Conservation (phyloP, 2,797 vertebrate species). For the Babyrousa celebensis region DNA sequence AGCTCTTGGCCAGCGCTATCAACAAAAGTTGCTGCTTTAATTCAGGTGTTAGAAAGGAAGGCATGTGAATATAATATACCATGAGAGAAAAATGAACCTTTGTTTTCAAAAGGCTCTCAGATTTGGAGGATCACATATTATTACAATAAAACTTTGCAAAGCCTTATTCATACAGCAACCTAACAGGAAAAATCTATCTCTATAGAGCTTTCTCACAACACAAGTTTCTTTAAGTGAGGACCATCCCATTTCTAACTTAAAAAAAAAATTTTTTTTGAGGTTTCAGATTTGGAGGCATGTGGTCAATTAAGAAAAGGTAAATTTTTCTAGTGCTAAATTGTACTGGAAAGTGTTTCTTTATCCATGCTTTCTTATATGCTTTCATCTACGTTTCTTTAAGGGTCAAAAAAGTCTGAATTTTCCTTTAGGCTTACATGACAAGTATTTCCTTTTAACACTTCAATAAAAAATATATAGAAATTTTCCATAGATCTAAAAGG, state of each 20-base stretch:
- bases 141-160: neutral
- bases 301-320: neutral
- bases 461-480: slow-evolving; percentile 59
- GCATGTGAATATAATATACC: neutral
- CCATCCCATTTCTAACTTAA: neutral
- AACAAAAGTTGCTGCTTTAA: neutral
- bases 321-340: neutral
- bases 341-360: neutral
- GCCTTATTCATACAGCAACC: neutral
- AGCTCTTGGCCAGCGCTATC: neutral
- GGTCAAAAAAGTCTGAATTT: slow-evolving; percentile 53
- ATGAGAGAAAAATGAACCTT: neutral
- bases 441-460: slow-evolving; percentile 78
- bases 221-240: neutral
- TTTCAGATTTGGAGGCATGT: neutral
- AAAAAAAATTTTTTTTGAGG: neutral
- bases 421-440: slow-evolving; percentile 64
- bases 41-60: neutral
- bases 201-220: neutral
- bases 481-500: slow-evolving; percentile 66
- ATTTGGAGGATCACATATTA: neutral
- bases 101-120: neutral
- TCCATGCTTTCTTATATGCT: neutral
- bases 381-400: slow-evolving; percentile 36
- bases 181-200: neutral